Evolutionary conservation across 2,888 invertebrate genomes (phyloP), one percentile per base, ranked within the genome.

Genomic region (Suillia variegata): DNA sequence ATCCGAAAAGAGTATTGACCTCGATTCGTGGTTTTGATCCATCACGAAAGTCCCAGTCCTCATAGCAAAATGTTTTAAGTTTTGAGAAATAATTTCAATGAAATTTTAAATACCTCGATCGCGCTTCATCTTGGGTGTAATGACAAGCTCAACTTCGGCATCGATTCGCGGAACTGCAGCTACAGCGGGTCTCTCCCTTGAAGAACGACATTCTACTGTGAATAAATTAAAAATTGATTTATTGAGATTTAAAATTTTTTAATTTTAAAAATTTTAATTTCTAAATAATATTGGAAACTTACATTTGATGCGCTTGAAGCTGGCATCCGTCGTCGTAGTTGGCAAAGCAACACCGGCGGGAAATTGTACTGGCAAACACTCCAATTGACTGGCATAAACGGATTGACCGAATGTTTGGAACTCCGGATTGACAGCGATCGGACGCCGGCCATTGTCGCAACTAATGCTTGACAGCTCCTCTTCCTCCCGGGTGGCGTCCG

Each of bases 61-160:
- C n/a, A n/a, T n/a, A n/a, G n/a, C n/a, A n/a, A n/a, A n/a, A n/a
- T n/a, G n/a, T n/a, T n/a, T n/a, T n/a, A n/a, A n/a, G n/a, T n/a
- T n/a, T n/a, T n/a, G n/a, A 48, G 15, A 38, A 3, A 18, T 1
- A 6, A 33, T n/a, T 10, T 15, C 10, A 38, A 13, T 17, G 48
- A 13, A 24, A 45, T 24, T 52, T 31, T 3, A 48, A 24, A 50
- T 48, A 64, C 67, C 62, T 45, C 58, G 58, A 58, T 65, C 51
- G n/a, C 53, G 59, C 26, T 62, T 64, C 51, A 63, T 59, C 17
- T 49, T 59, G 0, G 60, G 60, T 13, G 55, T 59, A 47, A 62
- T 51, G 34, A 42, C 24, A 17, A 26, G 2, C 42, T 49, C 42
- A 20, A 10, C 6, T 10, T 26, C 26, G 26, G 5, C 26, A 10